Evolutionary conservation across 2,113 vertebrate species (phyloP), one percentile per base, ranked within the genome.

Genomic region (Parus major): DNA sequence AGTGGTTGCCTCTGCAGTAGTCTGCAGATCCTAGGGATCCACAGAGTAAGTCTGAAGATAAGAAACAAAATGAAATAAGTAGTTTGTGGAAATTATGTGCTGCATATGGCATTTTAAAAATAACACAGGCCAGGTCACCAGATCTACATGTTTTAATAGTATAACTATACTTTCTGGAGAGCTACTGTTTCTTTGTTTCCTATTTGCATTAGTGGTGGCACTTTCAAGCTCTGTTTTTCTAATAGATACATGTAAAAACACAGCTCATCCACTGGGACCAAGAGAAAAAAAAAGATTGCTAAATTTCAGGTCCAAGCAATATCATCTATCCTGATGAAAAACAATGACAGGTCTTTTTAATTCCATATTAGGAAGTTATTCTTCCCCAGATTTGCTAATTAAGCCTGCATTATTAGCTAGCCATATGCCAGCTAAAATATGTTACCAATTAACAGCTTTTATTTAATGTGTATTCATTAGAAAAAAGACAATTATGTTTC

Each of bases 321-420:
- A 82, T 55, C 27, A 2, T 87, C 82, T 81, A 50, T 96, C 96
- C 88, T 70, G 68, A 90, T 93, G 86, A 97, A 93, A 88, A 97
- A 94, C 57, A 89, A 92, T 80, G 92, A 91, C 84, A 92, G 86
- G 84, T n/a, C 86, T 94, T 94, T 96, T 87, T 31, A 60, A 79
- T 96, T 88, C 81, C 66, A 89, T 76, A 94, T 88, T 91, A 93
- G 86, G 82, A 81, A 92, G 94, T 89, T 71, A 75, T 79, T 90
- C 88, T 95, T 56, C 66, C 75, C 69, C 88, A 92, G 97, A 92
- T 93, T 95, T 94, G 88, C 89, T 94, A 96, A 94, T 93, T 96
- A 98, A 98, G 72, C 92, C 96, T 95, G 97, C 98, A 98, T 98
- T 98, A 98, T 98, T 97, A 98, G 97, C 77, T 97, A 95, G 87